Evolutionary conservation across 2,797 vertebrate genomes (phyloP), one percentile per base, ranked within the genome.

Genomic region (Pipistrellus pygmaeus): DNA sequence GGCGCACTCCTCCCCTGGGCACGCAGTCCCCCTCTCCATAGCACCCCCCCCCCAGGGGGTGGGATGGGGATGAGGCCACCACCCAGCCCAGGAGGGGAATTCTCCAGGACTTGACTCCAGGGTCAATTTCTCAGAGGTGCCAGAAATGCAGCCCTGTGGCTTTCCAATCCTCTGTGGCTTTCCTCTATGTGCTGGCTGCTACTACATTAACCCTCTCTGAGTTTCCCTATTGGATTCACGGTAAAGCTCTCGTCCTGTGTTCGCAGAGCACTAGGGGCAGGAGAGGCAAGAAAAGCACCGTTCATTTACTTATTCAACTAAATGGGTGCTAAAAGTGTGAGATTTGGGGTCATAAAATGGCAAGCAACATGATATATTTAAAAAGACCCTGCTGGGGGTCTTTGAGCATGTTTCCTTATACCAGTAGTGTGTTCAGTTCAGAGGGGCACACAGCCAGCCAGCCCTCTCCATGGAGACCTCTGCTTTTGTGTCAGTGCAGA

Each of bases 341-440:
- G 78, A 57, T n/a, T 32, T 55, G 8, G 11, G n/a, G 14, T 64
- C 82, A 88, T 88, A 91, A 91, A 73, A 84, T 18, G 41, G 30
- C n/a, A 78, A 85, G 62, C 38, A 46, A 87, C 85, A 32, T 41
- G 53, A 53, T 7, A 44, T n/a, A 32, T 48, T 66, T 69, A 71
- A 68, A 57, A 84, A 53, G 20, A 73, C 20, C 23, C 32, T 25
- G 27, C 32, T 53, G 44, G 27, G 18, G 73, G 64, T 35, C 23
- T 88, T 82, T 55, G 18, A 0, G 0, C 60, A 32, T 4, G 51
- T 76, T 76, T 90, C 17, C 23, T 46, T 72, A 18, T 6, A 17
- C 53, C 21, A 21, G 2, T 7, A 27, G 12, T 41, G 12, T 5
- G 12, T 7, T 68, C 35, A 66, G 46, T n/a, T 83, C 66, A 76